Conservation (phyloP, 2,797 vertebrate genomes). For the Caiman crocodilus region DNA sequence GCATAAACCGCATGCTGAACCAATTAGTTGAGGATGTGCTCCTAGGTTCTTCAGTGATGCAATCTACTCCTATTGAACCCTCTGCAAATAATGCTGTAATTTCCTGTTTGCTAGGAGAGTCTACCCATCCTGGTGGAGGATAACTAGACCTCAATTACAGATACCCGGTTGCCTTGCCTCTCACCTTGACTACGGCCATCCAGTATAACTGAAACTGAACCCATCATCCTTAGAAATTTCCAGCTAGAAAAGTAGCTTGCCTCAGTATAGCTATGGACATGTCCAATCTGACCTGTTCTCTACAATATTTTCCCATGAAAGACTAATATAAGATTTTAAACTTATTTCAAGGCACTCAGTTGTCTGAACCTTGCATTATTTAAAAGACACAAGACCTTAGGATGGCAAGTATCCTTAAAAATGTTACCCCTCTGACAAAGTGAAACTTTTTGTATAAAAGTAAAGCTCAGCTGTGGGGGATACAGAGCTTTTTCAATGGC, state of each 20-base stretch:
- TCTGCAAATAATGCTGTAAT: not conserved
- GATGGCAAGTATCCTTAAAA: not conserved
- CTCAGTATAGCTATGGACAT: not conserved
- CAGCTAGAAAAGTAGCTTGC: not conserved
- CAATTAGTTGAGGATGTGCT: not conserved
- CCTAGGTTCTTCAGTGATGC: not conserved
- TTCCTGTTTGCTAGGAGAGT: not conserved
- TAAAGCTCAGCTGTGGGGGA: not conserved
- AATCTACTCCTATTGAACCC: not conserved
- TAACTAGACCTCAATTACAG: not conserved
- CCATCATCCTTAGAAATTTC: not conserved
- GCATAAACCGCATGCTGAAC: not conserved
- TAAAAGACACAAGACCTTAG: not conserved
- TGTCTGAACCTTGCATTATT: not conserved
- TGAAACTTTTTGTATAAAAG: not conserved
- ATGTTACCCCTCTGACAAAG: not conserved
- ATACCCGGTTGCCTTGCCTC: not conserved
- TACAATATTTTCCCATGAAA: not conserved
- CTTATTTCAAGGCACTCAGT: not conserved
- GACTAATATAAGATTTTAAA: not conserved
- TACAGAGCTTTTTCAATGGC: not conserved
- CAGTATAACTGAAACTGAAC: not conserved
- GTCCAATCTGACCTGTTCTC: not conserved
- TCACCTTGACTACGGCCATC: not conserved
- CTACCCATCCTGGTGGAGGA: not conserved